These are phyloP conservation scores for Bradysia coprophila DNA, from an alignment of 1,140 invertebrate species.

Conservation along the genomic window DNA sequence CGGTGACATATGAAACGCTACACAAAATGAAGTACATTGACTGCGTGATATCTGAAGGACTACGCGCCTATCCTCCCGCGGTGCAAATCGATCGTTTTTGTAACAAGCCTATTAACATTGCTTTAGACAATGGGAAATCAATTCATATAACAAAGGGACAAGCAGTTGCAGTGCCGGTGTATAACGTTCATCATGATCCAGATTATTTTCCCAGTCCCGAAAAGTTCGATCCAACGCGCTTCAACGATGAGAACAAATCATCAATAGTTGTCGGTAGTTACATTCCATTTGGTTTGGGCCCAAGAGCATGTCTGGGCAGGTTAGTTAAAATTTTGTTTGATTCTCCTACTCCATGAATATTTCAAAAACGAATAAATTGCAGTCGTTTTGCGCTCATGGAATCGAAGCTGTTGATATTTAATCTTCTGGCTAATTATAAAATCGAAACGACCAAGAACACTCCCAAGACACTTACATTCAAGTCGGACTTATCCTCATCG, in stretches of 20 bases:
- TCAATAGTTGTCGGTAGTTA: constrained; percentile 12
- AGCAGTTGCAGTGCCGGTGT: constrained; percentile 19
- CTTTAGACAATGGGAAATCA: constrained; percentile 7
- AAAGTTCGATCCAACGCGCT: constrained; percentile 41
- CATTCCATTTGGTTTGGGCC: constrained; percentile 25
- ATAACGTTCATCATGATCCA: constrained; percentile 21
- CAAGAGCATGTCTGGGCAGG: too few relatives aligned
- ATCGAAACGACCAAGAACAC: too few relatives aligned
- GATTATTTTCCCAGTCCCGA: constrained; percentile 32
- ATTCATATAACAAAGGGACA: constrained; percentile 11
- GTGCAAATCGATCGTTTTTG: constrained; percentile 28
- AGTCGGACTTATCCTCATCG: too few relatives aligned
- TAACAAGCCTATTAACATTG: constrained; percentile 16
- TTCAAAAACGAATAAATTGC: too few relatives aligned
- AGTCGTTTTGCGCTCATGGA: too few relatives aligned
- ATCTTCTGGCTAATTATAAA: too few relatives aligned
- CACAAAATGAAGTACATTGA: not conserved
- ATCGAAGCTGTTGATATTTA: too few relatives aligned
- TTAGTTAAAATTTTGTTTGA: too few relatives aligned
- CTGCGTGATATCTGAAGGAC: constrained; percentile 21
- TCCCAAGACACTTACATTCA: too few relatives aligned
- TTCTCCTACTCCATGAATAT: too few relatives aligned
- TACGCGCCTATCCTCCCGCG: constrained; percentile 34
- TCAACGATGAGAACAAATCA: constrained; percentile 6
- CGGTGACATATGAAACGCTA: constrained; percentile 10